Conservation (phyloP, 2,113 vertebrate species). For the Pterocles gutturalis region DNA sequence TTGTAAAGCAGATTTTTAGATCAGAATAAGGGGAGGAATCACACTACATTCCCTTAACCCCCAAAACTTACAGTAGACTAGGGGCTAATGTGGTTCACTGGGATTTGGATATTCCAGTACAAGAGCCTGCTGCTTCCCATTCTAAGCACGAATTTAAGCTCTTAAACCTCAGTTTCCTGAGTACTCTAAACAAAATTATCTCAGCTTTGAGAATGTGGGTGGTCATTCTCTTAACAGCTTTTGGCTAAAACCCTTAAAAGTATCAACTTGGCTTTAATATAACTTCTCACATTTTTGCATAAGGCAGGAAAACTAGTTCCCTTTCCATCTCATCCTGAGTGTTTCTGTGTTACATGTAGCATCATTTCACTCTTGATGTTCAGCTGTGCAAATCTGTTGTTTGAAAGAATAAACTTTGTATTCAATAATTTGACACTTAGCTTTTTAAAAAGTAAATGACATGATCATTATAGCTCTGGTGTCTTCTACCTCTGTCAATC, state of each 20-base stretch:
- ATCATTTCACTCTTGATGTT: not conserved
- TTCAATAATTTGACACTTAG: not conserved
- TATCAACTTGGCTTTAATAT: not conserved
- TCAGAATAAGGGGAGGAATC: not conserved
- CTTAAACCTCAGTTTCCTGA: not conserved
- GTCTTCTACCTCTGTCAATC: not conserved
- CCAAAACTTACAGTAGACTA: not conserved
- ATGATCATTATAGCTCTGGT: not conserved
- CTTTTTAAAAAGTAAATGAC: not conserved
- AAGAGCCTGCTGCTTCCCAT: not conserved
- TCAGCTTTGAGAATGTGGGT: not conserved
- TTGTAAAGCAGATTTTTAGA: not conserved
- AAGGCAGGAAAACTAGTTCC: not conserved
- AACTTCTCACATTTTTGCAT: not conserved
- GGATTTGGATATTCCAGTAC: not conserved
- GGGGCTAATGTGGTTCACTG: not conserved
- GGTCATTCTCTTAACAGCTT: not conserved
- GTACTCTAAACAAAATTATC: not conserved
- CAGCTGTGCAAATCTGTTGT: not conserved
- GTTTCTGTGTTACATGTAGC: not conserved
- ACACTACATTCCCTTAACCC: not conserved
- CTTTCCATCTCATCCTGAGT: not conserved
- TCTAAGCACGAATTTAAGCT: not conserved
- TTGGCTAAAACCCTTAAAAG: not conserved
- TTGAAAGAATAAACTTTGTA: not conserved